Base-by-base conservation (phyloP, 2,797 vertebrate genomes). In the Chaenodraco wilsoni region DNA sequence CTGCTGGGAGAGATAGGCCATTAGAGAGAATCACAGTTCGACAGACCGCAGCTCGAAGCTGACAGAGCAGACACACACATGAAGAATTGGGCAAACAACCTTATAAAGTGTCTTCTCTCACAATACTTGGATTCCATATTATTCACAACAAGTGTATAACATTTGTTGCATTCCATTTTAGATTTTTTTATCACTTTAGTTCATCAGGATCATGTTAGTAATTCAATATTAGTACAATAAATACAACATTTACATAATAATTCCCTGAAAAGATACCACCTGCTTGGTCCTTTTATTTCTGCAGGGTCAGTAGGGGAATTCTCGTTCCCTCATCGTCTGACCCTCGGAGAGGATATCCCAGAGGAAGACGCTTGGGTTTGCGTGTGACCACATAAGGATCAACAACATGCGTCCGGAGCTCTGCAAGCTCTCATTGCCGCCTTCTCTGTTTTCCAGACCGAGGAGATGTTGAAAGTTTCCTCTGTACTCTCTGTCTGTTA, bases 1-100 rank as follows among this genome's bases (percentile, higher is more conserved):
- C 91, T 94, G 91, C 84, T 87, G 58, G 45, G 78, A 82, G 87
- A 91, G 86, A 91, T 85, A 88, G 78, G 85, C 86, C 81, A 85
- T 85, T 74, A 78, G 84, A 86, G 76, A 68, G 89, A 90, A 86
- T 87, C 78, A 76, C 81, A 75, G 82, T 66, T 82, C 59, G 55
- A 78, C 87, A 88, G 79, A 87, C 81, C 60, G 45, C 75, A 83
- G 82, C 72, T 78, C 74, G 74, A 62, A 81, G 83, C 78, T 79
- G 86, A 87, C 84, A 52, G 57, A 61, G 65, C 48, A 62, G 27
- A 62, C 46, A 44, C 4, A 41, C 55, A 77, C 45, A 65, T n/a
- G 13, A 48, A 58, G 27, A 76, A 77, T 69, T 40, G 70, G 61
- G 37, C 49, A 72, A 46, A 81, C 61, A 74, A 44, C 17, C 37